phyloP scores from a whole-genome alignment of 2,888 invertebrate genomes.

The Drosophila fungiperda region DNA sequence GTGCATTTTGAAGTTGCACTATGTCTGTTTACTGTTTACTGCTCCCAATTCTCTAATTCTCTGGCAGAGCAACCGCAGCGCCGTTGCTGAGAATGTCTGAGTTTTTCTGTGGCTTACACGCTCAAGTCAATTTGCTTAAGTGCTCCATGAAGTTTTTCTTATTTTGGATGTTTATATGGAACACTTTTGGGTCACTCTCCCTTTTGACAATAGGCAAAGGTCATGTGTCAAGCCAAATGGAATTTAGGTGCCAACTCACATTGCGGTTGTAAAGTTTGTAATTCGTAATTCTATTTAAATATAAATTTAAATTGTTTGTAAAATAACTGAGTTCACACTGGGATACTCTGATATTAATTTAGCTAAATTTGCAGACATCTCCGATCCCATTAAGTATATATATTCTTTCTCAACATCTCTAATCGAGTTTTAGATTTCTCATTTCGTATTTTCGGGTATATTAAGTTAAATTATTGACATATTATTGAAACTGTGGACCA shows the following conservation, averaged over 20 bases:
- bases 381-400: background rate
- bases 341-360: background rate
- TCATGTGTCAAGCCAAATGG: background rate
- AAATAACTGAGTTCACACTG: background rate
- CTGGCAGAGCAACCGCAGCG: slow-evolving; percentile 1
- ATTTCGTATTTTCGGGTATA: background rate
- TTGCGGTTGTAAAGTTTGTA: background rate
- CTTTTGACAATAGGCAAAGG: background rate
- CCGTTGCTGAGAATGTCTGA: slow-evolving; percentile 5
- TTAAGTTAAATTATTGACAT: background rate
- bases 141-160: background rate
- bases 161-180: background rate
- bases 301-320: background rate
- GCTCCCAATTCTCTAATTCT: slow-evolving; percentile 4
- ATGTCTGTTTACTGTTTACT: slow-evolving; percentile 5
- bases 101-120: slow-evolving; percentile 2
- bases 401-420: background rate
- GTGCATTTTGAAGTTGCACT: slow-evolving; percentile 26
- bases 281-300: background rate
- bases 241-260: background rate
- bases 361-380: too few relatives aligned
- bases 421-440: background rate
- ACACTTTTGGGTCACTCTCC: background rate
- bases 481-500: background rate
- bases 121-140: slow-evolving; percentile 10